Evolutionary conservation across 2,113 vertebrate species (phyloP), one percentile per base, ranked within the genome.

Genomic region (Ictalurus punctatus): DNA sequence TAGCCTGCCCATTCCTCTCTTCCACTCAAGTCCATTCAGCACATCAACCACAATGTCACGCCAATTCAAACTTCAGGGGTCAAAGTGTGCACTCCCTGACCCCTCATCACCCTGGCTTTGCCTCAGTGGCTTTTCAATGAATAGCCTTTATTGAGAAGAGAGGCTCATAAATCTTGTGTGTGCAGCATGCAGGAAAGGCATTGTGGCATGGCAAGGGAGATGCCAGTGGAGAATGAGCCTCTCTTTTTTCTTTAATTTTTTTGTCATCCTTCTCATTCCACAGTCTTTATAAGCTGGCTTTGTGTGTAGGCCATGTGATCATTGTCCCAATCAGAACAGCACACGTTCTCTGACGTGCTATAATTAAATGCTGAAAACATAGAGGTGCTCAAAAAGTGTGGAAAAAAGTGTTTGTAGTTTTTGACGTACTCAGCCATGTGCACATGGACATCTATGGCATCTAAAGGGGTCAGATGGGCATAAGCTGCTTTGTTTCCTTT

Each of bases 341-440:
- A 82, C 74, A 88, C 71, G 4, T 34, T 88, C 92, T 93, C 84
- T 91, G 92, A 93, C 93, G 92, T 87, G 86, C 90, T 91, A 84
- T 92, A 93, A 96, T 95, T 94, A 95, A 95, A 95, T 85, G 92
- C 84, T 89, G 86, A 92, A 90, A 90, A 80, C 6, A 92, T 92
- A 91, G 91, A 90, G 89, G 78, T 74, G 87, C 4, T 37, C 90
- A 90, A 90, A 86, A 74, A 86, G 87, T 85, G 59, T 25, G 59
- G 25, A 14, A 90, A 85, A 91, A 92, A 79, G 27, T 81, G 58
- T 40, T 89, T 85, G 89, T 17, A 48, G 21, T 93, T 94, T 94
- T 95, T 92, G 91, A 93, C 93, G 84, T 91, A 93, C 93, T 90
- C 93, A 95, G 87, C 90, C 94, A 94, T 93, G 94, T 92, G 8